These are phyloP conservation scores for Epizoanthus illoricatus DNA, from an alignment of 92 coral and sea anemone species.

Conservation along the genomic window DNA sequence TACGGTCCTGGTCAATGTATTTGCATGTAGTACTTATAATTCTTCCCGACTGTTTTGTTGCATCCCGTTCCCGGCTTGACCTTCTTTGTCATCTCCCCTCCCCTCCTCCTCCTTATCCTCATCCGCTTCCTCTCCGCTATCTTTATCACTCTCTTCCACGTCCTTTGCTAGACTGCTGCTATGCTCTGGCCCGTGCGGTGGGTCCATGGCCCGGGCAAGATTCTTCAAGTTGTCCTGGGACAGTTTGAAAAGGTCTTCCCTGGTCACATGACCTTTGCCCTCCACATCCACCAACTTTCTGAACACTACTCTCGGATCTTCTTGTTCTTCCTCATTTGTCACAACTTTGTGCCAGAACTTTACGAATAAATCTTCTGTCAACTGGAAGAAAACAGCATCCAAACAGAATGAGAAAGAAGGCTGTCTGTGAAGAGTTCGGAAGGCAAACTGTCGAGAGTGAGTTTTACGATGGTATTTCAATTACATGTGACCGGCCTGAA, in stretches of 20 bases:
- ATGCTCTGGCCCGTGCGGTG: conserved; percentile 87
- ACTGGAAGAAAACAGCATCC: background rate
- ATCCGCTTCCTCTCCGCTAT: background rate
- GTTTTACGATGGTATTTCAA: background rate
- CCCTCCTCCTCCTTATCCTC: background rate
- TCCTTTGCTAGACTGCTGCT: background rate
- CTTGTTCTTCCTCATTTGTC: conserved; percentile 41
- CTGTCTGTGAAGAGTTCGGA: background rate
- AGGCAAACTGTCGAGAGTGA: background rate
- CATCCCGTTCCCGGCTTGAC: background rate
- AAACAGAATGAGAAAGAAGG: background rate
- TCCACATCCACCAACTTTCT: conserved; percentile 48
- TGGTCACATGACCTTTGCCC: conserved; percentile 59
- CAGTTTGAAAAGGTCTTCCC: conserved; percentile 58
- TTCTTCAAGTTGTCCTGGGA: conserved; percentile 66
- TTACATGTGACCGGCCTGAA: no score
- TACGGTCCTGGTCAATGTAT: no score
- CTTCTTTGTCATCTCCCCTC: background rate
- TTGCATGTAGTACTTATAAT: background rate
- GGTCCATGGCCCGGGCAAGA: conserved; percentile 80
- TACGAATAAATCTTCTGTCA: conserved; percentile 61
- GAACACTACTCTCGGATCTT: conserved; percentile 61
- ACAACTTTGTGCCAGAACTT: conserved; percentile 58
- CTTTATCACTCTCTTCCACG: background rate
- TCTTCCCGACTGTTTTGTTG: conserved; percentile 7